Percentiles rank a stretch among this genome's conserved stretches.
phyloP scores from a whole-genome alignment of 2,797 vertebrate species.

The Karalla daura region DNA sequence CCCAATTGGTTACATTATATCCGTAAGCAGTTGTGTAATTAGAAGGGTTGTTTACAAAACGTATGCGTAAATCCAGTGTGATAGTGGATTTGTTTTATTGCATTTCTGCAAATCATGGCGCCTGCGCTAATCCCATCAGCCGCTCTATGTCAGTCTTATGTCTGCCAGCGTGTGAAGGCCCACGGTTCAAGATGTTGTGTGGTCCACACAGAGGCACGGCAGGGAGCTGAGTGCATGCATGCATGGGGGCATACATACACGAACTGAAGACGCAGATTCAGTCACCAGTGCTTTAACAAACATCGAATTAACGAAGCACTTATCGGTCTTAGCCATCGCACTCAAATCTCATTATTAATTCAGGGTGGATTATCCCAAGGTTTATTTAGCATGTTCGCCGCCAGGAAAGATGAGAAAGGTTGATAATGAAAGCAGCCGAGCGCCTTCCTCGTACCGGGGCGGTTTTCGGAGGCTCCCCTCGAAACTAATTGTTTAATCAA shows the following conservation, averaged over 20 bases:
- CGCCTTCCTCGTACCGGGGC: neutral
- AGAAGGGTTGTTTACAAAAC: too few relatives aligned
- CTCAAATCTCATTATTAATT: slow-evolving; percentile 41
- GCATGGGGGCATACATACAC: neutral
- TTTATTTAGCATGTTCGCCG: slow-evolving; percentile 53
- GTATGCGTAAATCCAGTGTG: too few relatives aligned
- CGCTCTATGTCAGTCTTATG: too few relatives aligned
- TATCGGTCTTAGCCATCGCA: slow-evolving; percentile 13
- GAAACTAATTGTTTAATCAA: slow-evolving; percentile 64
- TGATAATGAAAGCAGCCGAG: slow-evolving; percentile 44
- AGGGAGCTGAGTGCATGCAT: neutral
- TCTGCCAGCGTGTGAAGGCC: slow-evolving; percentile 13
- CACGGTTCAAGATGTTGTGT: too few relatives aligned
- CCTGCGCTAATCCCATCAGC: neutral
- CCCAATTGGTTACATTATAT: neutral
- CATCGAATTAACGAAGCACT: slow-evolving; percentile 27
- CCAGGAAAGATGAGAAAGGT: slow-evolving; percentile 28
- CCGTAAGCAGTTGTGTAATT: too few relatives aligned
- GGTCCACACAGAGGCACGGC: slow-evolving; percentile 9
- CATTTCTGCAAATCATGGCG: neutral
- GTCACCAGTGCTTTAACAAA: neutral
- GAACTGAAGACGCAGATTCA: rapidly evolving
- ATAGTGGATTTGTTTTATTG: neutral
- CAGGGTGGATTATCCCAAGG: slow-evolving; percentile 45
- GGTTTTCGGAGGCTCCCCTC: slow-evolving; percentile 18